Evolutionary conservation across 2,888 invertebrate species (phyloP), one percentile per base, ranked within the genome.

Genomic region (Stegophylla sp.): DNA sequence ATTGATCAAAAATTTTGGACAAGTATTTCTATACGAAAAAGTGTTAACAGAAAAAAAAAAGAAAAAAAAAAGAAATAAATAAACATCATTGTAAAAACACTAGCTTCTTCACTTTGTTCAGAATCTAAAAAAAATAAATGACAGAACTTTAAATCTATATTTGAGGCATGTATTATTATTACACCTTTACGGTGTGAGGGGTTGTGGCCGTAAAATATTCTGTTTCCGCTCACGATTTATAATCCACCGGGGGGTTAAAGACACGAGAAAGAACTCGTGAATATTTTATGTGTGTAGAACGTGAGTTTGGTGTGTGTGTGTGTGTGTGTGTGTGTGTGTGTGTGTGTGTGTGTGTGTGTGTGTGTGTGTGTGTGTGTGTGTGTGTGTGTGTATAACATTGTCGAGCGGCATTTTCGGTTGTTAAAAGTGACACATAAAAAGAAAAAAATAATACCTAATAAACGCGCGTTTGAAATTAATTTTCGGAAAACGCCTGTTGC

Each of bases 401-500:
- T 20, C 56, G 56, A 56, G 12, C 56, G 23, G 10, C 56, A 20
- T 56, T 56, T 56, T 53, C 17, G 53, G 53, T 20, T 12, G 20
- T 56, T 56, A 56, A 56, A 56, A 56, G 23, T 20, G 23, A 2
- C 23, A 53, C 23, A 53, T n/a, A 23, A 23, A 56, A 56, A 56
- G 56, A 20, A 56, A 56, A 20, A 20, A 56, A 56, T 56, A 56
- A 56, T 23, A 56, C 34, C 4, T 17, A 26, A 61, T 15, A 45
- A 45, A 45, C 23, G 23, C 51, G 7, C 34, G 34, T 51, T 69
- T 66, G n/a, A 71, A n/a, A 9, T 41, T 15, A 7, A 20, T 56
- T n/a, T 71, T 71, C 34, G 41, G n/a, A 59, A 59, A 73, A 72
- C 41, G 45, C 72, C 72, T 73, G 72, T 73, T 73, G 72, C 43